Evolutionary conservation across 1,140 invertebrate species (phyloP), one percentile per base, ranked within the genome.

Genomic region (Lethrus apterus): DNA sequence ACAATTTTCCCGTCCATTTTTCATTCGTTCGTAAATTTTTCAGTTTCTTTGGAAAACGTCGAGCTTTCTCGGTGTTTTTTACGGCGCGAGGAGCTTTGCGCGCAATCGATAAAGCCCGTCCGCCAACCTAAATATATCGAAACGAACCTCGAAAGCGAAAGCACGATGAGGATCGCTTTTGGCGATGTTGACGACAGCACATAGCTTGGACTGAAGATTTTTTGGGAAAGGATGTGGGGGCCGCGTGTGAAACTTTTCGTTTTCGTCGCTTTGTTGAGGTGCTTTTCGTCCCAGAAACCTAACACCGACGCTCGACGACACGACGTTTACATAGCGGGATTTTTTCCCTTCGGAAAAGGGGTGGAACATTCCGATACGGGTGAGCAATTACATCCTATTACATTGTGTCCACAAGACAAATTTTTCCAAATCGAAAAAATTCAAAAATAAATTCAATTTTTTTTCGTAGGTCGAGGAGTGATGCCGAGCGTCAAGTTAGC

Each of bases 401-500:
- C 18, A 11, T 41, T 24, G n/a, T 26, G 24, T n/a, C n/a, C n/a
- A 26, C 24, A 26, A 7, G 5, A 26, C 7, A 26, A 26, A 26
- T 11, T 33, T 33, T 15, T 15, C 9, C n/a, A 4, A 5, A 3
- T n/a, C 4, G n/a, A 32, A 40, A 23, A 23, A 23, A 40, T 40
- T 40, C 13, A 21, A 19, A 23, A n/a, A 5, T 3, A 23, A 26
- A 41, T 15, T 41, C 9, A 26, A 11, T 41, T 7, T 26, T 11
- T 41, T 10, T 41, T 41, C 11, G 69, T 83, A 66, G 91, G 91
- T 34, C 79, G 88, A 17, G 91, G 91, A 9, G 90, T 95, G 3
- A 88, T 93, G 81, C 92, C 91, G 2, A 92, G 91, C 51, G 89
- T 93, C 13, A 87, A 90, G 66, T 70, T 95, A 48, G 92, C 91